Conservation (phyloP, 1,140 invertebrate genomes). For the Pinna nobilis region DNA sequence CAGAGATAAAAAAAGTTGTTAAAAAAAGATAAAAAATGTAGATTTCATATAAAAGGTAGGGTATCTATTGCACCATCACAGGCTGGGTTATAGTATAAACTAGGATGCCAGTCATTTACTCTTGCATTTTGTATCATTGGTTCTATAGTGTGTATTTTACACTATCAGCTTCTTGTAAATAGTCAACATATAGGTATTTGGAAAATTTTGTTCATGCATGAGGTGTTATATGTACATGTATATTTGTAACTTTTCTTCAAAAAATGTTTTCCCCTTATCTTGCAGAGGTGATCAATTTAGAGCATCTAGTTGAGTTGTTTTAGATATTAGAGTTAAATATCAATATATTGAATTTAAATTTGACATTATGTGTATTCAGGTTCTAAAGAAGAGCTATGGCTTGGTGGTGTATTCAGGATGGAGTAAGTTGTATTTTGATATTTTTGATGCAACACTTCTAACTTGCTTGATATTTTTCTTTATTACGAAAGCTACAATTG, state of each 20-base stretch:
- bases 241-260: too few relatives aligned
- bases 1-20: not conserved
- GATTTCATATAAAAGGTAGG: not conserved
- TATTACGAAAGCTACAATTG: not conserved
- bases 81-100: not conserved
- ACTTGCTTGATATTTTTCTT: too few relatives aligned
- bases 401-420: slow-evolving; percentile 7
- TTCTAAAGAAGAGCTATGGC: slow-evolving; percentile 7
- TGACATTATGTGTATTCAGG: not conserved
- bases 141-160: not conserved
- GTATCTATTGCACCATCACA: not conserved
- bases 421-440: slow-evolving; percentile 5
- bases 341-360: not conserved
- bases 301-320: too few relatives aligned
- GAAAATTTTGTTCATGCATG: too few relatives aligned
- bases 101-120: too few relatives aligned
- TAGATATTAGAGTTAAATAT: not conserved
- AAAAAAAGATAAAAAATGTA: not conserved
- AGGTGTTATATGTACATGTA: too few relatives aligned
- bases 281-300: too few relatives aligned
- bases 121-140: too few relatives aligned
- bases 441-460: not conserved
- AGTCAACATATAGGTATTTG: too few relatives aligned
- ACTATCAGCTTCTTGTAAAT: not conserved
- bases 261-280: too few relatives aligned